phyloP scores from a whole-genome alignment of 2,888 invertebrate genomes.

The Autographa pulchrina region DNA sequence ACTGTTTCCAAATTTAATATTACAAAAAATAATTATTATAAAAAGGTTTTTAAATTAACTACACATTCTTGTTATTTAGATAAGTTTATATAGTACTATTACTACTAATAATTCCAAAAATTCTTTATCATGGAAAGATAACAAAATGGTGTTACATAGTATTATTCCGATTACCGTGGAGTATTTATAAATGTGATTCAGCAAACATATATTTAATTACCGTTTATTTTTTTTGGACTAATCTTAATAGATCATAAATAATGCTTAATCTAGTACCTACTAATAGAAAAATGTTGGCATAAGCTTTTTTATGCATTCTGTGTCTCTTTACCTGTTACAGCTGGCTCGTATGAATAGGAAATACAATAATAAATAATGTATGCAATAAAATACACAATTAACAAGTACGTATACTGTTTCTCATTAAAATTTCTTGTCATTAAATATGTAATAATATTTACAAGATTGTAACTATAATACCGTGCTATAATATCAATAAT shows the following conservation, averaged over 20 bases:
- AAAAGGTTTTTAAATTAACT: too few species aligned
- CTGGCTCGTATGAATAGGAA: not conserved
- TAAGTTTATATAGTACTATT: too few species aligned
- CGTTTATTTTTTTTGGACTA: too few species aligned
- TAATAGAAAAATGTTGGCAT: not conserved
- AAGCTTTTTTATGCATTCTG: not conserved
- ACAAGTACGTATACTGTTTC: not conserved
- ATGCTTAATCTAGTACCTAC: not conserved
- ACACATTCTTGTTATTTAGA: too few species aligned
- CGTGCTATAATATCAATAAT: too few species aligned
- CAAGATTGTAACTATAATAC: not conserved
- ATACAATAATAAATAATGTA: not conserved
- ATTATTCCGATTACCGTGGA: not conserved
- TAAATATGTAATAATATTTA: not conserved
- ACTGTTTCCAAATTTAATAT: too few species aligned
- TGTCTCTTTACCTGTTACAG: not conserved
- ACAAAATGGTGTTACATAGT: not conserved
- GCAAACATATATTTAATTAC: not conserved
- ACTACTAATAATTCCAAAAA: not conserved
- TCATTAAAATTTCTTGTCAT: not conserved
- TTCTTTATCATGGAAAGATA: not conserved
- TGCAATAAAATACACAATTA: not conserved
- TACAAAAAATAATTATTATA: too few species aligned
- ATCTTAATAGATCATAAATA: too few species aligned
- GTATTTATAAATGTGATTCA: not conserved